phyloP scores from a whole-genome alignment of 2,888 invertebrate genomes.

The Himalopsyche japonica region DNA sequence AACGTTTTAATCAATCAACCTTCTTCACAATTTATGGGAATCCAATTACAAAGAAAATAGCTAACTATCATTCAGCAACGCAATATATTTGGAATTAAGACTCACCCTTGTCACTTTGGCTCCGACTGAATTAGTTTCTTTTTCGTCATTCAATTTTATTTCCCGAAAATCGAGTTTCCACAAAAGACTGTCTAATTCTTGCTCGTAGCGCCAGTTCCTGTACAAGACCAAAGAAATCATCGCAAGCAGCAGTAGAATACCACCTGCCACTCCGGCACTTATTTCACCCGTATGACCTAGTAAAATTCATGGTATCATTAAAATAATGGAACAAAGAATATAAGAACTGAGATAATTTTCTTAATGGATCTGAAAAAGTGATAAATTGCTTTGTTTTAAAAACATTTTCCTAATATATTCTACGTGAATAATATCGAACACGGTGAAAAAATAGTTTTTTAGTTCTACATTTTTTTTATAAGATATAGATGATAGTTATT shows the following conservation, averaged over 20 bases:
- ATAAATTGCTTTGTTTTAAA: too few relatives aligned
- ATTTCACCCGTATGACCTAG: slow-evolving; percentile 83
- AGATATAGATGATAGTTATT: too few relatives aligned
- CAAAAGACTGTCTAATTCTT: slow-evolving; percentile 86
- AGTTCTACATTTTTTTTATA: too few relatives aligned
- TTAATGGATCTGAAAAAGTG: background rate
- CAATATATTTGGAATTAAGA: background rate
- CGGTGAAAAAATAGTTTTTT: too few relatives aligned
- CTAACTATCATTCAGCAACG: background rate
- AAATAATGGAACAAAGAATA: background rate
- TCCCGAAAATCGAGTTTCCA: slow-evolving; percentile 95
- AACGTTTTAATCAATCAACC: background rate
- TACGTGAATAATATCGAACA: too few relatives aligned
- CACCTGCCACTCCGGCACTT: slow-evolving; percentile 78
- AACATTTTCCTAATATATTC: too few relatives aligned
- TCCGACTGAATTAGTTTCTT: slow-evolving; percentile 45
- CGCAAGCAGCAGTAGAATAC: slow-evolving; percentile 69
- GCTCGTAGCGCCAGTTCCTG: slow-evolving; percentile 92
- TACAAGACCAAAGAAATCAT: slow-evolving; percentile 78
- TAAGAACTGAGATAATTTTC: background rate
- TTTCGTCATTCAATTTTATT: slow-evolving; percentile 72
- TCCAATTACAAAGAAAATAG: background rate
- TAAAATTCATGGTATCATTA: background rate
- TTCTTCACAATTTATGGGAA: background rate
- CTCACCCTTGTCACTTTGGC: slow-evolving; percentile 49